Percentiles rank a stretch among this genome's conserved stretches.
Evolutionary conservation across 2,888 invertebrate genomes (phyloP).

Genomic region (Glyphotaelius pellucidus): DNA sequence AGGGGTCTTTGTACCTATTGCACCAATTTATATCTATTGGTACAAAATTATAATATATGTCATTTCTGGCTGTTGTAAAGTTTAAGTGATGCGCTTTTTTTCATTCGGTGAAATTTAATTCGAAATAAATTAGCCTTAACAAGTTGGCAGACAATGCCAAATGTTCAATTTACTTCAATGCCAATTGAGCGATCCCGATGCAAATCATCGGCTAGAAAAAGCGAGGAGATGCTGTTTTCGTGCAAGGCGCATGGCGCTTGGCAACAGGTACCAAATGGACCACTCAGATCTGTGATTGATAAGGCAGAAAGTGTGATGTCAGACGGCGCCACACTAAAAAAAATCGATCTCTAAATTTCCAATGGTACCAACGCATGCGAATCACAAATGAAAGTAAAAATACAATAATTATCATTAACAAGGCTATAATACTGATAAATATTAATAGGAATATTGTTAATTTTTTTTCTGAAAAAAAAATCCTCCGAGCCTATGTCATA

Average conservation of each 20-base stretch:
- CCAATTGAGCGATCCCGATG: slow-evolving; percentile 8
- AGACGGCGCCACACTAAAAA: not conserved
- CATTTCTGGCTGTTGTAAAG: not conserved
- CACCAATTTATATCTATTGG: not conserved
- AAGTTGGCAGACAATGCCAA: slow-evolving; percentile 19
- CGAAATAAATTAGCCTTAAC: slow-evolving; percentile 31
- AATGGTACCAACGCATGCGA: not conserved
- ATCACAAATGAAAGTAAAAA: not conserved
- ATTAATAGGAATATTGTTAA: no score
- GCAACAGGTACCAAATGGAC: not conserved
- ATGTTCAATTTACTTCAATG: slow-evolving; percentile 18
- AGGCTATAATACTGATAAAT: not conserved
- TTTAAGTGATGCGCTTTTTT: slow-evolving; percentile 20
- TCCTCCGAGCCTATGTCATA: no score
- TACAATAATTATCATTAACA: not conserved
- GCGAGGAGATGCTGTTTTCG: not conserved
- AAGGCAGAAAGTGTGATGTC: not conserved
- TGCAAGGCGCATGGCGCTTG: not conserved
- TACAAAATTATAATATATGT: not conserved
- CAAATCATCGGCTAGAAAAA: slow-evolving; percentile 11
- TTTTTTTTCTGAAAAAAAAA: no score
- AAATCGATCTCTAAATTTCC: not conserved
- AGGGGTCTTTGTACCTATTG: not conserved
- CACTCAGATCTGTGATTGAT: slow-evolving; percentile 2
- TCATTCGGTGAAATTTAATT: not conserved